Evolutionary conservation across 2,797 vertebrate genomes (phyloP).

Genomic region (Danio jaintianensis): DNA sequence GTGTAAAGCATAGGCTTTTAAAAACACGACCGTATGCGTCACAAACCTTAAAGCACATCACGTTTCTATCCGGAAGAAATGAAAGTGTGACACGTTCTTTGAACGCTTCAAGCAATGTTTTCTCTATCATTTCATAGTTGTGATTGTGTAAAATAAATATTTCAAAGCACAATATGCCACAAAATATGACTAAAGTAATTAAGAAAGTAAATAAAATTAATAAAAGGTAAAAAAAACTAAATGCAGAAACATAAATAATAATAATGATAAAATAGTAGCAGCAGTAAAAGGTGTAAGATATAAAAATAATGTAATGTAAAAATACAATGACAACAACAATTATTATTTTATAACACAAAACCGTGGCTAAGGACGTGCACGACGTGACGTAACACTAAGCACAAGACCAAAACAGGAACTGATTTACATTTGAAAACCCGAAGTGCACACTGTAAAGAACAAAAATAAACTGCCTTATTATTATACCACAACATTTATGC

Average conservation of each 20-base stretch:
- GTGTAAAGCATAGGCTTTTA: background rate
- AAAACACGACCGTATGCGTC: background rate
- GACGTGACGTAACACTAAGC: slow-evolving; percentile 44
- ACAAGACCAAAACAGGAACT: slow-evolving; percentile 60
- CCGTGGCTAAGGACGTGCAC: background rate
- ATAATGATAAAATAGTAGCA: too few species aligned
- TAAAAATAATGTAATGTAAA: too few species aligned
- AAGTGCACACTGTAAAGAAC: slow-evolving; percentile 2
- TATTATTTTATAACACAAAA: slow-evolving; percentile 1
- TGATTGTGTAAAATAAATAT: too few species aligned
- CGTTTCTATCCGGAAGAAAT: slow-evolving; percentile 42
- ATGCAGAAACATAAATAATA: too few species aligned
- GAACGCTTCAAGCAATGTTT: slow-evolving; percentile 3
- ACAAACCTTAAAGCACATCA: background rate
- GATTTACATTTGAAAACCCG: slow-evolving; percentile 35
- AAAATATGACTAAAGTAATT: too few species aligned
- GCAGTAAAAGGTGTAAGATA: too few species aligned
- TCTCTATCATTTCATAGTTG: background rate
- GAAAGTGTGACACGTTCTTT: background rate
- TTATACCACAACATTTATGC: background rate
- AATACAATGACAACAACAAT: too few species aligned
- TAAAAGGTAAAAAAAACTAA: too few species aligned
- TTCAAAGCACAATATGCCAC: too few species aligned
- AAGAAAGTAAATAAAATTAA: too few species aligned
- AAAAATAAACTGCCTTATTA: background rate